Conservation (phyloP, 2,113 vertebrate genomes). For the Sinocyclocheilus maitianheensis region DNA sequence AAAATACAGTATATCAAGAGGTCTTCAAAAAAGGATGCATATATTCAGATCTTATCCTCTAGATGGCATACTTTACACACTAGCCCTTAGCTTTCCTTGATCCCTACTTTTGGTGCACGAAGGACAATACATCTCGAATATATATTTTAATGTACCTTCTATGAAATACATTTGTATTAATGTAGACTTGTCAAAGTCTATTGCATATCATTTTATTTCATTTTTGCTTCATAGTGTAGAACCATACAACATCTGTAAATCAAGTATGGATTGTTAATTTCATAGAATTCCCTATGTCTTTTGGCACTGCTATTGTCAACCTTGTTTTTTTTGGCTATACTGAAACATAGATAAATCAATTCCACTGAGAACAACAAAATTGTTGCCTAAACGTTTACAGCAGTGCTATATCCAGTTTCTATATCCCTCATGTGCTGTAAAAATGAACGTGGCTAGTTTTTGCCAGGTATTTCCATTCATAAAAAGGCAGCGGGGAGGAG, state of each 20-base stretch:
- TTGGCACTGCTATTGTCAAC: background rate
- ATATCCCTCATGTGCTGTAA: slow-evolving; percentile 26
- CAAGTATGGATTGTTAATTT: background rate
- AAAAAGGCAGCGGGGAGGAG: slow-evolving; percentile 47
- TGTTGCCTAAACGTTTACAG: background rate
- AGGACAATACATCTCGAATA: background rate
- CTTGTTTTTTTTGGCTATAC: background rate
- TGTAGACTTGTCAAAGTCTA: background rate
- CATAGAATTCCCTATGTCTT: background rate
- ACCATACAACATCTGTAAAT: background rate
- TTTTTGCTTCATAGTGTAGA: background rate
- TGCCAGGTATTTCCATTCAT: slow-evolving; percentile 62
- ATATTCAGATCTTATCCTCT: slow-evolving; percentile 26
- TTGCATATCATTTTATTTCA: background rate
- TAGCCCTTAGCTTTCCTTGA: background rate
- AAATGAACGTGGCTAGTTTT: slow-evolving; percentile 47
- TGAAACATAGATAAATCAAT: background rate
- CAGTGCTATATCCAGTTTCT: background rate
- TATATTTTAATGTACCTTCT: background rate
- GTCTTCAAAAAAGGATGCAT: background rate
- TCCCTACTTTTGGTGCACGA: background rate
- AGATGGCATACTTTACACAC: slow-evolving; percentile 50
- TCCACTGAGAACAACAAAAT: background rate
- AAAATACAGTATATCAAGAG: background rate
- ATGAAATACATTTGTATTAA: background rate